These are phyloP conservation scores for Salvelinus namaycush DNA, from an alignment of 2,113 vertebrate genomes.

Conservation along the genomic window DNA sequence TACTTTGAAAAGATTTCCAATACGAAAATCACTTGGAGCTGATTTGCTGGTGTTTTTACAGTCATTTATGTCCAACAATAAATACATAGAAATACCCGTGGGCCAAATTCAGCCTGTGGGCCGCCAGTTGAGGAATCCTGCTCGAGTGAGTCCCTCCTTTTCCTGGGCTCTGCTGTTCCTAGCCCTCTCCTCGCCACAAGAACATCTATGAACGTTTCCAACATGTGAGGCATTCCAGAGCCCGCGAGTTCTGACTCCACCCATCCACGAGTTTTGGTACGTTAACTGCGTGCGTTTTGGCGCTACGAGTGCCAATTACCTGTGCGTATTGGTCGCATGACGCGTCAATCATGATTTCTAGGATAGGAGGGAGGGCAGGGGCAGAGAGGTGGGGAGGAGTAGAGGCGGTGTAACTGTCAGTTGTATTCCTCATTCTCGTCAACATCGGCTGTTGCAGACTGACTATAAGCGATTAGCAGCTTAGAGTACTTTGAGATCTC, in stretches of 20 bases:
- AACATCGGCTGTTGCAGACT: slow-evolving; percentile 42
- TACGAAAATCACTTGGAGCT: too few relatives aligned
- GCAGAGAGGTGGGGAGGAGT: slow-evolving; percentile 22
- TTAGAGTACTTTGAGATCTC: not conserved
- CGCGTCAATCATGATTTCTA: slow-evolving; percentile 50
- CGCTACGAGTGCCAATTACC: not conserved
- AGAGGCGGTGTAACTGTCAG: slow-evolving; percentile 66
- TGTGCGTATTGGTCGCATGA: slow-evolving; percentile 49
- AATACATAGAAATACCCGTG: too few relatives aligned
- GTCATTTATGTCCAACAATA: too few relatives aligned
- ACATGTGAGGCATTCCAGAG: slow-evolving; percentile 23
- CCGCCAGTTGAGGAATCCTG: too few relatives aligned
- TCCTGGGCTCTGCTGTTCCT: not conserved
- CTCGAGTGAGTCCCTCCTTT: too few relatives aligned
- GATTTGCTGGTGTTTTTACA: too few relatives aligned
- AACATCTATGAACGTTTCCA: slow-evolving; percentile 35
- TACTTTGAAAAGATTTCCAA: too few relatives aligned
- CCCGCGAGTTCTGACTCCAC: slow-evolving; percentile 21
- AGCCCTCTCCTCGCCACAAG: not conserved
- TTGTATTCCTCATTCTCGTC: slow-evolving; percentile 55
- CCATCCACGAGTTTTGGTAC: slow-evolving; percentile 24
- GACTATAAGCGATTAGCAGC: not conserved
- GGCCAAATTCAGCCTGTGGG: too few relatives aligned
- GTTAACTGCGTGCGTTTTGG: not conserved
- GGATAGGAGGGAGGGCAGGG: slow-evolving; percentile 43